Evolutionary conservation across 2,888 invertebrate species (phyloP).

Genomic region (Cotesia congregata): DNA sequence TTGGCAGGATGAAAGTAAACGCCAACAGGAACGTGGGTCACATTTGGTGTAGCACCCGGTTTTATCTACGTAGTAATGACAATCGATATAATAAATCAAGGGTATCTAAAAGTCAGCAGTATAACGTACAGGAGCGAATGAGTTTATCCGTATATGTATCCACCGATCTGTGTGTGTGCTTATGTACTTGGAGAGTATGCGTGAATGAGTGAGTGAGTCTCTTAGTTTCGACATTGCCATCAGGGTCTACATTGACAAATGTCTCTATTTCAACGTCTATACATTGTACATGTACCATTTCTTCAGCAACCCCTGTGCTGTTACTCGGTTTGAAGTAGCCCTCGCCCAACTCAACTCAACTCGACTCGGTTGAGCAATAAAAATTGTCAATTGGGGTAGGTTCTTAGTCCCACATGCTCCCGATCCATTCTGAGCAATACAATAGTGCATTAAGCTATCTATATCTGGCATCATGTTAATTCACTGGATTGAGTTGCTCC

Average conservation of each 20-base stretch:
- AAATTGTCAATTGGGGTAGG: constrained; percentile 56
- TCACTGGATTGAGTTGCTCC: constrained; percentile 16
- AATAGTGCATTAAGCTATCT: constrained; percentile 36
- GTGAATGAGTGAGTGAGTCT: constrained; percentile 45
- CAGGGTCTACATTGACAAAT: constrained; percentile 63
- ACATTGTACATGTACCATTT: constrained; percentile 30
- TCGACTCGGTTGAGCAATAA: constrained; percentile 54
- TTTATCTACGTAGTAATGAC: constrained; percentile 58
- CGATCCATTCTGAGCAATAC: constrained; percentile 29
- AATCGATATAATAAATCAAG: constrained; percentile 66
- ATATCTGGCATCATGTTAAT: constrained; percentile 21
- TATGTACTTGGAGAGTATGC: background rate
- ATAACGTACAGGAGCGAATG: constrained; percentile 18
- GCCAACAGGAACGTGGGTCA: constrained; percentile 48
- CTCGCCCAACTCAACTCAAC: background rate
- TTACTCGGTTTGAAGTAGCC: background rate
- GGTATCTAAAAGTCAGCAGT: constrained; percentile 51
- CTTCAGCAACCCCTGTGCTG: constrained; percentile 5
- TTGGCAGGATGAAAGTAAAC: constrained; percentile 22
- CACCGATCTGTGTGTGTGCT: background rate
- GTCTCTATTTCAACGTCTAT: constrained; percentile 62
- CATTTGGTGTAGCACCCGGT: constrained; percentile 60
- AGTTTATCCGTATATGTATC: background rate
- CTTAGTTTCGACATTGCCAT: constrained; percentile 51
- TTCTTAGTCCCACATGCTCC: constrained; percentile 45